These are phyloP conservation scores for Drosophila gunungcola DNA, from an alignment of 1,140 invertebrate species.

Conservation along the genomic window DNA sequence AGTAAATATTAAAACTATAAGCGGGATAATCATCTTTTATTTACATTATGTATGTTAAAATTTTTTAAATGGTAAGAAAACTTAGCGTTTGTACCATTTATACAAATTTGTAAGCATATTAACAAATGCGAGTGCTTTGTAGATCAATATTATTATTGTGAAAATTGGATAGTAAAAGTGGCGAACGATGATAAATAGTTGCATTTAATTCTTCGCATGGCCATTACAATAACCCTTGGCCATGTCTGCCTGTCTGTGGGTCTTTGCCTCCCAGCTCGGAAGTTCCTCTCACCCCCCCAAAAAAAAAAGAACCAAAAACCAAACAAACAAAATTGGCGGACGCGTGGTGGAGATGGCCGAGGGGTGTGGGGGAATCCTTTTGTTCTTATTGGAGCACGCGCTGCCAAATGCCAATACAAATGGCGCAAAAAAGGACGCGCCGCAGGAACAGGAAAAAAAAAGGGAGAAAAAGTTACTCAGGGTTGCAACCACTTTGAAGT, in stretches of 20 bases:
- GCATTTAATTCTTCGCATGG: not conserved
- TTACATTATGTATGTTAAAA: no score
- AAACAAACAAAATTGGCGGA: constrained; percentile 48
- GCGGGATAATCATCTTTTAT: no score
- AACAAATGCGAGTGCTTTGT: no score
- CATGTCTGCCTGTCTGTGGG: constrained; percentile 17
- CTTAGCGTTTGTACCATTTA: no score
- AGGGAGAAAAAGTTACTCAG: constrained; percentile 53
- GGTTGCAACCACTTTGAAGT: constrained; percentile 81
- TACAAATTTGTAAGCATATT: no score
- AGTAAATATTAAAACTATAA: no score
- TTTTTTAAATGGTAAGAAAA: no score
- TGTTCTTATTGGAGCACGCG: constrained; percentile 81
- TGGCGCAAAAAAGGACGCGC: constrained; percentile 74
- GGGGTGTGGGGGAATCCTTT: constrained; percentile 59
- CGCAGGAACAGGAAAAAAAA: constrained; percentile 3
- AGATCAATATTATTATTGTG: not conserved
- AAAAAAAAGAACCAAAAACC: constrained; percentile 20
- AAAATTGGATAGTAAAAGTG: constrained; percentile 3
- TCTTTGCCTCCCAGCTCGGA: constrained; percentile 11
- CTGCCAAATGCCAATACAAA: constrained; percentile 80
- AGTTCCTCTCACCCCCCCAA: constrained; percentile 16
- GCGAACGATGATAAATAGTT: constrained; percentile 7
- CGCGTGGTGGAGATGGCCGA: constrained; percentile 16
- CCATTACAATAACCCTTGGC: constrained; percentile 18